Conservation (phyloP, 2,113 vertebrate genomes). For the Perca fluviatilis region DNA sequence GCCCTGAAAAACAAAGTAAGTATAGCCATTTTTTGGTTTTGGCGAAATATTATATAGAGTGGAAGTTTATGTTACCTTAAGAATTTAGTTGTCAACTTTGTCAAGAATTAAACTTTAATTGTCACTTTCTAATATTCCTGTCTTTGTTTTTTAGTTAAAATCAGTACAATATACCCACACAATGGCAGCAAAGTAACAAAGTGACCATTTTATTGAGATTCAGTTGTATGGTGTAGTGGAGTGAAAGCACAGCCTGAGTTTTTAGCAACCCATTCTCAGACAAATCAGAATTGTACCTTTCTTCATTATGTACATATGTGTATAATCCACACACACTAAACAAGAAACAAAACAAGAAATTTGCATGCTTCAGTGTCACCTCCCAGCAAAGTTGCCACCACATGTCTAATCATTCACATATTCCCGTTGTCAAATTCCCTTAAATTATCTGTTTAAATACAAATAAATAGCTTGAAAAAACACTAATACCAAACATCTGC, state of each 20-base stretch:
- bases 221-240: slow-evolving; percentile 87
- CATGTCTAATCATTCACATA: background rate
- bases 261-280: slow-evolving; percentile 85
- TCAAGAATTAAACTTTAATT: no score
- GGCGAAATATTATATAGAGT: no score
- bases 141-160: no score
- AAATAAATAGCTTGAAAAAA: slow-evolving; percentile 40
- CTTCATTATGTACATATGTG: slow-evolving; percentile 67
- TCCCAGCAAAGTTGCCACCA: slow-evolving; percentile 14
- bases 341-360: slow-evolving; percentile 2
- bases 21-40: background rate
- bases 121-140: no score
- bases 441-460: background rate
- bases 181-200: slow-evolving; percentile 86
- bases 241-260: slow-evolving; percentile 90
- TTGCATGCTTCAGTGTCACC: slow-evolving; percentile 50
- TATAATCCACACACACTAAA: slow-evolving; percentile 56
- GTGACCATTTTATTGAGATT: slow-evolving; percentile 92
- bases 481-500: slow-evolving; percentile 29
- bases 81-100: no score
- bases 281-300: slow-evolving; percentile 76
- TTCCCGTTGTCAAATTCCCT: slow-evolving; percentile 23
- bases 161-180: slow-evolving; percentile 9
- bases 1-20: background rate
- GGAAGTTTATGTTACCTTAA: background rate